phyloP scores from a whole-genome alignment of 92 coral and sea anemone genomes.

The Chrysogorgia sp. region DNA sequence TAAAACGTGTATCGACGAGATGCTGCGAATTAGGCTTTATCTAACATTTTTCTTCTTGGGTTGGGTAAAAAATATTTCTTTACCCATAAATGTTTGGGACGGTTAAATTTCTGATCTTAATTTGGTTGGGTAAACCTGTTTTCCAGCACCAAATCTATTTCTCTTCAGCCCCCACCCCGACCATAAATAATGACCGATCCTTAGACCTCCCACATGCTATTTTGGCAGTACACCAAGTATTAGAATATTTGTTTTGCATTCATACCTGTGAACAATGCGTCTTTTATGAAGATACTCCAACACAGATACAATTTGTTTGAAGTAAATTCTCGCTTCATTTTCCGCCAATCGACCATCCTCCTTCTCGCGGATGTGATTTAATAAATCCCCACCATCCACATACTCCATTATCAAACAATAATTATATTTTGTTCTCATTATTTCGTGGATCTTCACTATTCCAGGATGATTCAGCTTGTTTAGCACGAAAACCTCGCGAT shows the following conservation, averaged over 20 bases:
- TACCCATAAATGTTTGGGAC: too few species aligned
- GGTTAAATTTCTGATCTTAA: too few species aligned
- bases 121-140: too few species aligned
- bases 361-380: conserved; percentile 70
- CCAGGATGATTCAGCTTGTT: conserved; percentile 86
- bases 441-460: conserved; percentile 84
- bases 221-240: too few species aligned
- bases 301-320: conserved; percentile 91
- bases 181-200: too few species aligned
- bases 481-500: conserved; percentile 83
- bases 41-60: too few species aligned
- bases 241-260: neutral
- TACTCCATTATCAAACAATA: conserved; percentile 85
- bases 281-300: conserved; percentile 83
- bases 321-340: conserved; percentile 83
- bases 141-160: too few species aligned
- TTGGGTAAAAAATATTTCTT: too few species aligned
- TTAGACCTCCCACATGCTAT: too few species aligned
- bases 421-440: conserved; percentile 69
- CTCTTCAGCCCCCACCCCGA: too few species aligned
- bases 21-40: too few species aligned
- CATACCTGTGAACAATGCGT: conserved; percentile 95
- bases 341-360: conserved; percentile 79
- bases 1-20: too few species aligned
- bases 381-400: conserved; percentile 93